phyloP scores from a whole-genome alignment of 2,888 invertebrate genomes.

The Eilema sororculum region DNA sequence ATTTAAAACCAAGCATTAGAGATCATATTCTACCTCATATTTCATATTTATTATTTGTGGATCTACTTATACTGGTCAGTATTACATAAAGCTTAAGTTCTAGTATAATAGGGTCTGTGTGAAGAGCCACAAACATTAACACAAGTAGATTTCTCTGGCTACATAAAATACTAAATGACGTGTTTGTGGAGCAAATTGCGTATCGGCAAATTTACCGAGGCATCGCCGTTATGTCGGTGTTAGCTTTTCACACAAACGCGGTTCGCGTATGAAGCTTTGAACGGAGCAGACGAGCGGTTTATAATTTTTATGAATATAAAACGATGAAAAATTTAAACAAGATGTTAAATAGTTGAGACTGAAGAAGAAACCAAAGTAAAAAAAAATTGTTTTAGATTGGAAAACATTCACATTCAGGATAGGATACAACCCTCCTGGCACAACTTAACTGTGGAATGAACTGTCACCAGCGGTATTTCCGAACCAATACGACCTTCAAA shows the following conservation, averaged over 20 bases:
- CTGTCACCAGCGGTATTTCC: no score
- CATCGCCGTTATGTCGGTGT: conserved; percentile 70
- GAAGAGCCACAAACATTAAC: conserved; percentile 29
- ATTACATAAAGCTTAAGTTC: background rate
- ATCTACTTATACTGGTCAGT: conserved; percentile 8
- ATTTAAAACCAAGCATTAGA: conserved; percentile 26
- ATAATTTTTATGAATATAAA: background rate
- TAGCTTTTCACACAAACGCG: conserved; percentile 80
- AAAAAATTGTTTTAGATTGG: no score
- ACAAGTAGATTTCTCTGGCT: conserved; percentile 50
- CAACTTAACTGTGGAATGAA: no score
- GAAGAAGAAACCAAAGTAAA: no score
- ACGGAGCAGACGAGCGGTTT: conserved; percentile 57
- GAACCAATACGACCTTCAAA: no score
- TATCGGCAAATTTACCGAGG: conserved; percentile 76
- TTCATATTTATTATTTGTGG: conserved; percentile 24
- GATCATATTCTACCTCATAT: conserved; percentile 34
- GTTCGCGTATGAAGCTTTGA: conserved; percentile 57
- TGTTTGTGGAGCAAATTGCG: conserved; percentile 72
- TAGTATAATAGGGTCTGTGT: conserved; percentile 12
- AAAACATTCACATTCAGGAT: no score
- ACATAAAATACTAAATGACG: conserved; percentile 45
- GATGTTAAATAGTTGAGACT: no score
- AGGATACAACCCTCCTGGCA: no score
- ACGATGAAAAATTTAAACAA: background rate